Base-by-base conservation (phyloP, 2,797 vertebrate species). In the Urophycis tenuis region DNA sequence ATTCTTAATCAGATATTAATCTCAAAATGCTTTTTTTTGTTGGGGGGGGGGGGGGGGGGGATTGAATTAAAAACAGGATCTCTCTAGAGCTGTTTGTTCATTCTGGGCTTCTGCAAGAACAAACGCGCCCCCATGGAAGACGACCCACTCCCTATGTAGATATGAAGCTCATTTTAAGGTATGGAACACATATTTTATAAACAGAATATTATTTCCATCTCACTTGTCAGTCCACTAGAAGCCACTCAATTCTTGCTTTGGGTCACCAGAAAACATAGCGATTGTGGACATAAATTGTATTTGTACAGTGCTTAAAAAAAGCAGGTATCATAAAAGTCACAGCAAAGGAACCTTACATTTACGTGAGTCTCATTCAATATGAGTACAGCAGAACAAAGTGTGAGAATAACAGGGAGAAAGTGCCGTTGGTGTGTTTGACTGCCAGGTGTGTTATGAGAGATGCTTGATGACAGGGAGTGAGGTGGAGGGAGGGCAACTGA, bases 401-500 rank as follows among this genome's bases (percentile, higher is more conserved):
- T n/a, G 19, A 22, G 49, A 53, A n/a, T 60, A 60, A 60, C 49
- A 49, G 49, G 22, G 41, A 49, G 69, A 71, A 71, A 71, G 11
- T 60, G 10, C 8, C 9, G 5, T 60, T 60, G 25, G 25, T 3
- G n/a, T n/a, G n/a, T n/a, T n/a, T n/a, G n/a, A n/a, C n/a, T n/a
- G n/a, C n/a, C 14, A 53, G 45, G 45, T 53, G 45, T 53, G 45
- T 53, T 53, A 17, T 53, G 45, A 22, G 19, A 25, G 7, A 60
- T 22, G 17, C 3, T 53, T 49, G 45, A 49, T 10, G 8, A 17
- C 19, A 36, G 14, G 30, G 30, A 32, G 32, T 17, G 70, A 19
- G 17, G 31, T 22, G 5, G 30, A 22, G 70, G 14, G 7, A 35
- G 32, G 32, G 19, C 33, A 9, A 33, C 83, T 22, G 39, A 99